These are phyloP conservation scores for Drosophila gaucha DNA, from an alignment of 2,888 invertebrate genomes.

Conservation along the genomic window DNA sequence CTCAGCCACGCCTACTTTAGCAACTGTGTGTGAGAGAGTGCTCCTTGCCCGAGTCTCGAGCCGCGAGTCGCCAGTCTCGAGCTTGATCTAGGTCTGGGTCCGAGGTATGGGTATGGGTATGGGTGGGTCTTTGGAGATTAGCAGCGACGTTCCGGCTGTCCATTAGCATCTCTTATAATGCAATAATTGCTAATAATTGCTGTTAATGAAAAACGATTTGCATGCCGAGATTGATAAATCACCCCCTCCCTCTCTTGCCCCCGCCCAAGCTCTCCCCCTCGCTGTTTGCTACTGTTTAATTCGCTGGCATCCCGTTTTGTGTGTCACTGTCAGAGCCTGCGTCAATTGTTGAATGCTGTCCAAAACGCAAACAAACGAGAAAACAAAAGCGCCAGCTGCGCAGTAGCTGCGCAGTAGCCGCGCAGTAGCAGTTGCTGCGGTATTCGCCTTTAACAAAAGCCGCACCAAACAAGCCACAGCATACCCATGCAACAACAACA, in stretches of 20 bases:
- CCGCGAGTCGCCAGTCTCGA: too few relatives aligned
- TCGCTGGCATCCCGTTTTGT: slow-evolving; percentile 15
- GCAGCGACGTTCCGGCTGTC: slow-evolving; percentile 36
- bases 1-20: slow-evolving; percentile 53
- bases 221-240: slow-evolving; percentile 48
- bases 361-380: slow-evolving; percentile 37
- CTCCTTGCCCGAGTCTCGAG: slow-evolving; percentile 29
- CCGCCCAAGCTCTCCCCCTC: not conserved
- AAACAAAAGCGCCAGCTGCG: slow-evolving; percentile 34
- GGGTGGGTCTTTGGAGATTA: slow-evolving; percentile 22
- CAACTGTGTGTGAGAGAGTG: slow-evolving; percentile 5
- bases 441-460: too few relatives aligned
- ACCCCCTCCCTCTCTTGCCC: not conserved
- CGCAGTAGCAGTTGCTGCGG: slow-evolving; percentile 1
- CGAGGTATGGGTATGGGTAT: slow-evolving; percentile 13
- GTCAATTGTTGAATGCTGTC: slow-evolving; percentile 41
- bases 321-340: slow-evolving; percentile 39
- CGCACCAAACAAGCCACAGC: slow-evolving; percentile 8
- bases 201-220: slow-evolving; percentile 64
- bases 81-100: slow-evolving; percentile 12
- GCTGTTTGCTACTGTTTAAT: not conserved
- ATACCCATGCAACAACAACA: slow-evolving; percentile 1
- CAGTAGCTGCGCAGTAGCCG: slow-evolving; percentile 3
- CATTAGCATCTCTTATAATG: slow-evolving; percentile 52
- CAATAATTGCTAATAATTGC: slow-evolving; percentile 65